These are phyloP conservation scores for Xiphophorus couchianus DNA, from an alignment of 2,113 vertebrate species.

Conservation along the genomic window DNA sequence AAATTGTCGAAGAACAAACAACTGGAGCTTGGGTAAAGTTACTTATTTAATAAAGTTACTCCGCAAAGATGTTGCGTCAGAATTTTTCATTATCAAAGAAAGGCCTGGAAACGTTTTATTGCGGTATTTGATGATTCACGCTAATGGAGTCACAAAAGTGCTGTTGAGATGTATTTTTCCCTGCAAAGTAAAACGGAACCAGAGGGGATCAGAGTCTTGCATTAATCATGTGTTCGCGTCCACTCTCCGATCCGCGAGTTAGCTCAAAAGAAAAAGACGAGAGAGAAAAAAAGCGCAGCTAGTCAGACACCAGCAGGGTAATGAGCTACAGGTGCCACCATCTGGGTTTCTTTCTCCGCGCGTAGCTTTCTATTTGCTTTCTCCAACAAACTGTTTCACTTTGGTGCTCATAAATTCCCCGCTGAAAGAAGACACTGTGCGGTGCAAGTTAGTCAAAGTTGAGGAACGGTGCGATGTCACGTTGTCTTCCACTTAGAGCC, in stretches of 20 bases:
- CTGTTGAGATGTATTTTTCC: neutral
- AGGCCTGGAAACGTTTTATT: slow-evolving; percentile 12
- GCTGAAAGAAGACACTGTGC: slow-evolving; percentile 29
- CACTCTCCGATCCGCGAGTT: slow-evolving; percentile 36
- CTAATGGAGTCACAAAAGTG: neutral
- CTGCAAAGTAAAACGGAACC: neutral
- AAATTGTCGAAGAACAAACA: neutral
- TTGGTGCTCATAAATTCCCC: slow-evolving; percentile 51
- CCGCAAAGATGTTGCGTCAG: neutral
- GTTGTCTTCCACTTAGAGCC: slow-evolving; percentile 14
- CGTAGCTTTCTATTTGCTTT: neutral
- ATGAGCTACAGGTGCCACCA: slow-evolving; percentile 64
- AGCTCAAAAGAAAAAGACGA: slow-evolving; percentile 31
- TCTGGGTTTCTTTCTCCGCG: slow-evolving; percentile 16
- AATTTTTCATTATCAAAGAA: neutral
- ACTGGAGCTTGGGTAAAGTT: neutral
- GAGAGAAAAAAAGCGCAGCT: slow-evolving; percentile 47
- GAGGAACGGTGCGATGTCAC: slow-evolving; percentile 27
- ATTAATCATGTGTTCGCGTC: slow-evolving; percentile 16
- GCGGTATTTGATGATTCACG: neutral
- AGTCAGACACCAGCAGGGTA: slow-evolving; percentile 46
- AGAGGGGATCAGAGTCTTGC: neutral
- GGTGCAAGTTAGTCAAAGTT: slow-evolving; percentile 19
- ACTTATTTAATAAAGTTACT: neutral
- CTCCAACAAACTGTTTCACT: slow-evolving; percentile 51